Percentiles rank a stretch among this genome's conserved stretches.
Evolutionary conservation across 2,113 vertebrate species (phyloP).

Genomic region (Addax nasomaculatus): DNA sequence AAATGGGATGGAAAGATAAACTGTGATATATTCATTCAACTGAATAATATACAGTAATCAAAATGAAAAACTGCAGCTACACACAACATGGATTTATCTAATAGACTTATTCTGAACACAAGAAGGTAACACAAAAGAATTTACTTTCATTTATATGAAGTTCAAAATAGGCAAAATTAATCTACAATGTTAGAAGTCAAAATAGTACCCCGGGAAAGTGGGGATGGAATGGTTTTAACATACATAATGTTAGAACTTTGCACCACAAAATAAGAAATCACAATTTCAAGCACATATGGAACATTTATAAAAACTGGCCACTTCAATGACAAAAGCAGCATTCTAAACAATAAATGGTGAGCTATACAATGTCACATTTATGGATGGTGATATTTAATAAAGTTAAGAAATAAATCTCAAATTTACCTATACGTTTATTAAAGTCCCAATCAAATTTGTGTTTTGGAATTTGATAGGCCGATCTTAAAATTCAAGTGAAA

Average conservation of each 20-base stretch:
- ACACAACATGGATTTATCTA: background rate
- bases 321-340: background rate
- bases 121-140: background rate
- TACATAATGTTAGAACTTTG: background rate
- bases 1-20: background rate
- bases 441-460: background rate
- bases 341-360: background rate
- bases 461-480: background rate
- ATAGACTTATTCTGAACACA: background rate
- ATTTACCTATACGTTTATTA: background rate
- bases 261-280: background rate
- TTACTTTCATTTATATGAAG: background rate
- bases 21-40: background rate
- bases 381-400: background rate
- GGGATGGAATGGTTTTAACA: background rate
- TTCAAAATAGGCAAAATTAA: background rate
- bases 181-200: background rate
- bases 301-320: background rate
- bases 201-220: background rate
- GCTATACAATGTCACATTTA: background rate
- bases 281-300: background rate
- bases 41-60: background rate
- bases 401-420: background rate
- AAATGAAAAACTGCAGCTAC: background rate
- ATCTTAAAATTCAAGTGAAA: background rate